Base-by-base conservation (phyloP, 1,140 invertebrate genomes). In the Pollicipes pollicipes region DNA sequence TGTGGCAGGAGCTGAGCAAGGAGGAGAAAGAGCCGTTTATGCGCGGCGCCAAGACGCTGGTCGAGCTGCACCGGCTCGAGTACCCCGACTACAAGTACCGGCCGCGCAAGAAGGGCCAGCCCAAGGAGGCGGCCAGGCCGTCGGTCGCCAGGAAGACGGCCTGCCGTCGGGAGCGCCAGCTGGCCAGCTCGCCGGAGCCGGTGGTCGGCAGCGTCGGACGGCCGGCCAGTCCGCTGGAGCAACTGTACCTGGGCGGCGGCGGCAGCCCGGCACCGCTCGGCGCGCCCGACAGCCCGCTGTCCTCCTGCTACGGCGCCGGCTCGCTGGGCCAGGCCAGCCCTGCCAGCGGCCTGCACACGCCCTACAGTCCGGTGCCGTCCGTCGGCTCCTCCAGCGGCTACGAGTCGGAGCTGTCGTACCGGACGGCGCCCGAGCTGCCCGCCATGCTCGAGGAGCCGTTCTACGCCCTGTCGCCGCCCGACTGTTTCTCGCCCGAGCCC, bases 41-140 rank as follows among this genome's bases (percentile, higher is more conserved):
- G 64, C 64, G 93, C 30, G 94, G 97, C 78, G 95, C 96, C 0
- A 95, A 95, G 76, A 83, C 90, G 69, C 84, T 98, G 0, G 82
- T 95, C 58, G 85, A 93, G 75, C 81, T 97, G 45, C 95, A 98
- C 79, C 88, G 92, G 85, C 86, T 90, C 78, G 93, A 98, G 78
- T 97, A 97, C 79, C 95, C 95, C 0, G 91, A 97, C 78, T 98
- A 98, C 84, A 98, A 98, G 78, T 98, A 98, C 82, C 83, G 91
- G 75, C 94, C 94, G 13, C 85, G 91, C 78, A 96, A 96, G 83
- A 95, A 58, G 45, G 45, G 45, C 8, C 45, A 58, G 45, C 45
- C 45, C 45, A 58, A 58, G 45, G 45, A 58, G 45, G 45, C 2
- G 13, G 45, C 45, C 45, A 58, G 24, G 45, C 8, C 45, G 6